phyloP scores from a whole-genome alignment of 2,113 vertebrate species.

The Pteruthius melanotis region DNA sequence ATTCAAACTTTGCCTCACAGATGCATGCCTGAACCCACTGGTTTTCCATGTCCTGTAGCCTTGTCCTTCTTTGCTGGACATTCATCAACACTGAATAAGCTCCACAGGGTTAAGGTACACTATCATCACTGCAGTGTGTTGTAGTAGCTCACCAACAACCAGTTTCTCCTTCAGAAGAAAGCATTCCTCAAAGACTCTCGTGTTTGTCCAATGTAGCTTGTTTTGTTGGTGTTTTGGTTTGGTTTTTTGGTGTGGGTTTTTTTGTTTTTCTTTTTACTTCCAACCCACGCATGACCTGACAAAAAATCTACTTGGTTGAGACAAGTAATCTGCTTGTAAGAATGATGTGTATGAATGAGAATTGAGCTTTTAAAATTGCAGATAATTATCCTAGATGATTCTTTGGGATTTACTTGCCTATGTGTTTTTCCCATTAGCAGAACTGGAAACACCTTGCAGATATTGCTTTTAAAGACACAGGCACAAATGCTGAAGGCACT shows the following conservation, averaged over 20 bases:
- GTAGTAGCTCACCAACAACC: neutral
- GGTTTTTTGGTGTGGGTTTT: neutral
- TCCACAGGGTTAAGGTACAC: neutral
- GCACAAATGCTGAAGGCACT: conserved; percentile 51
- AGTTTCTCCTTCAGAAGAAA: neutral
- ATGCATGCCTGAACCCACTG: neutral
- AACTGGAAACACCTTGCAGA: conserved; percentile 5
- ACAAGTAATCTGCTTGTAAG: neutral
- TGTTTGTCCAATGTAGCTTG: neutral
- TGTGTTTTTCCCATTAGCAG: neutral
- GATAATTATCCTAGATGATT: neutral
- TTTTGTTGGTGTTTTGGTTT: neutral
- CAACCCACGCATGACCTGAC: neutral
- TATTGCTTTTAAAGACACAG: neutral
- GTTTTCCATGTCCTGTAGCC: neutral
- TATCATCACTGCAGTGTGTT: neutral
- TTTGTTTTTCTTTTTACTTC: neutral
- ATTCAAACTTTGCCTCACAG: neutral
- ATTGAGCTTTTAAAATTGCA: neutral
- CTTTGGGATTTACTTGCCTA: neutral
- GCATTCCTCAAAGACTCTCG: neutral
- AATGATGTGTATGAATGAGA: neutral
- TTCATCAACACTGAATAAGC: neutral
- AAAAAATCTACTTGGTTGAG: neutral
- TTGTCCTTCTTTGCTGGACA: neutral